Conservation (phyloP, 2,797 vertebrate species). For the Amphiprion clarkii region DNA sequence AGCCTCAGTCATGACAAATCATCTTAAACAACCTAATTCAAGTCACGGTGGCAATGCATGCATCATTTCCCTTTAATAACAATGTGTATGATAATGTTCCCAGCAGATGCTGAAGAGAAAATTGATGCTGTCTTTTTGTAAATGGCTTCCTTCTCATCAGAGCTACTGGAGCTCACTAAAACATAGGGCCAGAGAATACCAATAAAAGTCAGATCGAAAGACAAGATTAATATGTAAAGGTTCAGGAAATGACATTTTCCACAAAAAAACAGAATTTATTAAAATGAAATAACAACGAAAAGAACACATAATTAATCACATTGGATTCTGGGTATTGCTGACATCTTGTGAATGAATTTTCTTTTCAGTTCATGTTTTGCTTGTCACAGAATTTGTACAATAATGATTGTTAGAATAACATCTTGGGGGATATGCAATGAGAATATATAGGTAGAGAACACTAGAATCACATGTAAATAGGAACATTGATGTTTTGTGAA, state of each 20-base stretch:
- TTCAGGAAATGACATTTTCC: slow-evolving; percentile 39
- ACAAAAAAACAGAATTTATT: slow-evolving; percentile 3
- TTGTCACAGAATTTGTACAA: slow-evolving; percentile 51
- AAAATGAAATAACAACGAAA: slow-evolving; percentile 16
- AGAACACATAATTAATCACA: slow-evolving; percentile 18
- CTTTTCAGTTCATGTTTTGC: slow-evolving; percentile 37
- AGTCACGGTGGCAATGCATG: slow-evolving; percentile 43
- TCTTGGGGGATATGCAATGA: slow-evolving; percentile 54
- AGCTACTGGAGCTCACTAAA: slow-evolving; percentile 33
- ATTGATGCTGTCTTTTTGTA: slow-evolving; percentile 67
- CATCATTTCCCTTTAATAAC: slow-evolving; percentile 71
- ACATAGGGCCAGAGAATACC: slow-evolving; percentile 20
- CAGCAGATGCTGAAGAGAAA: slow-evolving; percentile 54
- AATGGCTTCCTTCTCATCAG: slow-evolving; percentile 48
- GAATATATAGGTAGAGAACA: slow-evolving; percentile 43
- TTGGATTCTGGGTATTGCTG: slow-evolving; percentile 22
- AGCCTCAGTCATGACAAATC: slow-evolving; percentile 37
- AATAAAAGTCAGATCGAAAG: slow-evolving; percentile 9
- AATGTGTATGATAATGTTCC: slow-evolving; percentile 59
- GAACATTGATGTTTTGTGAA: slow-evolving; percentile 73
- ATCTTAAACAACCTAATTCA: slow-evolving; percentile 45
- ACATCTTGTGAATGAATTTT: slow-evolving; percentile 42
- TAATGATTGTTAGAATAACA: slow-evolving; percentile 46
- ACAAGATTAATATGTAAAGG: neutral
- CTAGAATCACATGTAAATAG: slow-evolving; percentile 74